A percentile compares a stretch with the other conserved stretches of the same genome.
Evolutionary conservation across 1,140 invertebrate species (phyloP).

Genomic region (Ceratoteleas bidentatus): DNA sequence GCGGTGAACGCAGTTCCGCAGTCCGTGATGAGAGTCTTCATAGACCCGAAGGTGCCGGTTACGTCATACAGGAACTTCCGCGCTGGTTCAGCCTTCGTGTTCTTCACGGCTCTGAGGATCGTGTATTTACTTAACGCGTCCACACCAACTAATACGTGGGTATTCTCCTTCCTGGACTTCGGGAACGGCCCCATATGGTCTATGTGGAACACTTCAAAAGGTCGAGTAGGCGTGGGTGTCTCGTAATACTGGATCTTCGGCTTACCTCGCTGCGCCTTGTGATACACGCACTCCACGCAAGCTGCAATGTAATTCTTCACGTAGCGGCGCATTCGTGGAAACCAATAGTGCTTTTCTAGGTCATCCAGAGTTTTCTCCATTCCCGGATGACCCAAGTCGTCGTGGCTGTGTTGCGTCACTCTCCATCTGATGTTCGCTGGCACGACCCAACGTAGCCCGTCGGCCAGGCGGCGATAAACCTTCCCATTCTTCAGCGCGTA

Average conservation of each 20-base stretch:
- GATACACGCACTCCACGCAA: conserved; percentile 64
- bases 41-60: conserved; percentile 56
- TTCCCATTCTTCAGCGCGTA: conserved; percentile 15
- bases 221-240: conserved; percentile 5
- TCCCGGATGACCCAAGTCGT: conserved; percentile 12
- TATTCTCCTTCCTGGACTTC: conserved; percentile 50
- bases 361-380: conserved; percentile 66
- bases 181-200: conserved; percentile 70
- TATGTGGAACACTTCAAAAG: conserved; percentile 61
- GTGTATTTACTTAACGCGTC: conserved; percentile 74
- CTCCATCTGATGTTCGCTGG: conserved; percentile 15
- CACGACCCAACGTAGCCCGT: conserved; percentile 8
- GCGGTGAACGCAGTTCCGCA: conserved; percentile 68
- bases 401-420: conserved; percentile 11
- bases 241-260: conserved; percentile 11
- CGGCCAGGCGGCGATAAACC: conserved; percentile 6
- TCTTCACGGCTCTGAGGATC: conserved; percentile 1
- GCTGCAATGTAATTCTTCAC: conserved; percentile 46
- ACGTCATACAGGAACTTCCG: conserved; percentile 16
- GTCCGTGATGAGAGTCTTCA: conserved; percentile 64
- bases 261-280: conserved; percentile 66
- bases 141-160: conserved; percentile 68
- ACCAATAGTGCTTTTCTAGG: conserved; percentile 69
- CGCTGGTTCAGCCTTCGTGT: conserved; percentile 1
- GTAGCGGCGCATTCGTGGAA: conserved; percentile 49